Base-by-base conservation (phyloP, 2,113 vertebrate genomes). In the Danionella cerebrum region DNA sequence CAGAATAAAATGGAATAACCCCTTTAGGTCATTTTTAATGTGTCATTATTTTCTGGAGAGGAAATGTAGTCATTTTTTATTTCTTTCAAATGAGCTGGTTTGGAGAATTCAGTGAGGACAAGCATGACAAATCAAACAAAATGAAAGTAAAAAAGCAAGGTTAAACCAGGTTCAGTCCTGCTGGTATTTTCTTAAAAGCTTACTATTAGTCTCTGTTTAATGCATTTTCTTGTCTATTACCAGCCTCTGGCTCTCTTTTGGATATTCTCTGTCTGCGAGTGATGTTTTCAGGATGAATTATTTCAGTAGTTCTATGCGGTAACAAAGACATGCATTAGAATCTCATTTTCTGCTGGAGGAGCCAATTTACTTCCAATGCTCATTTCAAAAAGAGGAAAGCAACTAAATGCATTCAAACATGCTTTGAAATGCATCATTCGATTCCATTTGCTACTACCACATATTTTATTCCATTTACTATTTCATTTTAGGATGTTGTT, bases 141-240 rank as follows among this genome's bases (percentile, higher is more conserved):
- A 63, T 62, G 25, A 53, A 69, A 70, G 39, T 16, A 12, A 71
- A n/a, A 69, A 67, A 38, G n/a, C 53, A 42, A 53, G 50, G 48
- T 19, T 39, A 31, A 19, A 35, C 36, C 31, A 8, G 5, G 13
- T 13, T 38, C n/a, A 36, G 27, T 29, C 38, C 55, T 41, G 2
- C 22, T 6, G 36, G 21, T 31, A 50, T 51, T 18, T 24, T 52
- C 58, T 14, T 72, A 59, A 72, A 76, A 66, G 22, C 24, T 11
- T 39, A 54, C 47, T 55, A 65, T 71, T 54, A 48, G 51, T 38
- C 55, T 38, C 39, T 64, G 48, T 66, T 63, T 42, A 50, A 57
- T 71, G 62, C 66, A 66, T 71, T 71, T 55, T 29, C 50, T 48
- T 60, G 33, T 58, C 53, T 54, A 57, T 69, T 72, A 65, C 42